Conservation (phyloP, 2,888 invertebrate species). For the Temnothorax ravouxi region DNA sequence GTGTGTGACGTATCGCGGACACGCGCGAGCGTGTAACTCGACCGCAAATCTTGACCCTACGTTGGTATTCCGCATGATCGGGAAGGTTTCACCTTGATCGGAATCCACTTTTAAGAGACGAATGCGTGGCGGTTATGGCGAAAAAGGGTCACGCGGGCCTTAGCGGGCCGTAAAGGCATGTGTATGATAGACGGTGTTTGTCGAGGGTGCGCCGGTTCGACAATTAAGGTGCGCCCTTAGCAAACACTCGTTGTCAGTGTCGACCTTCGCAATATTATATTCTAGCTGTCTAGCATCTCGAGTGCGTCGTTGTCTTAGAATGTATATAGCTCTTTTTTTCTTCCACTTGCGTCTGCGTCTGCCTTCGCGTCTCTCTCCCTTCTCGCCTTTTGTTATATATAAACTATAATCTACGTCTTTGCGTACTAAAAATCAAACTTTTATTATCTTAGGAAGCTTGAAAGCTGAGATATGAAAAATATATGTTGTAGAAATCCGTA, state of each 20-base stretch:
- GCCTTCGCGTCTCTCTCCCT: neutral
- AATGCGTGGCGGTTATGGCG: neutral
- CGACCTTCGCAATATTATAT: constrained; percentile 67
- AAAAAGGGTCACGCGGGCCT: constrained; percentile 39
- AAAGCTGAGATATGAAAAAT: neutral
- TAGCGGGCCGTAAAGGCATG: constrained; percentile 32
- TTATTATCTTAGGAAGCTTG: neutral
- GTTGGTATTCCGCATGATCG: constrained; percentile 7
- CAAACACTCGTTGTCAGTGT: constrained; percentile 80
- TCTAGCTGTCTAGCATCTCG: constrained; percentile 58
- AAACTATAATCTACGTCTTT: neutral
- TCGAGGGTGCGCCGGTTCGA: constrained; percentile 82
- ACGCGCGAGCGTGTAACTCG: neutral
- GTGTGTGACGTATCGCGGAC: constrained; percentile 4
- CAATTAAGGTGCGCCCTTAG: constrained; percentile 84
- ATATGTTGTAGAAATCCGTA: neutral
- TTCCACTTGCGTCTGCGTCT: constrained; percentile 34
- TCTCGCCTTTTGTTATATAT: neutral
- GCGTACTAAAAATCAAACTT: neutral
- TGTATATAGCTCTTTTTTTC: neutral
- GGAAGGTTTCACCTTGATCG: neutral
- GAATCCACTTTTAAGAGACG: constrained; percentile 27
- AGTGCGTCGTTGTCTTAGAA: constrained; percentile 63
- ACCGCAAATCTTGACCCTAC: constrained; percentile 37
- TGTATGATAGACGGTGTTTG: constrained; percentile 78